Evolutionary conservation across 2,888 invertebrate genomes (phyloP).

Genomic region (Thysanoteuthis rhombus): DNA sequence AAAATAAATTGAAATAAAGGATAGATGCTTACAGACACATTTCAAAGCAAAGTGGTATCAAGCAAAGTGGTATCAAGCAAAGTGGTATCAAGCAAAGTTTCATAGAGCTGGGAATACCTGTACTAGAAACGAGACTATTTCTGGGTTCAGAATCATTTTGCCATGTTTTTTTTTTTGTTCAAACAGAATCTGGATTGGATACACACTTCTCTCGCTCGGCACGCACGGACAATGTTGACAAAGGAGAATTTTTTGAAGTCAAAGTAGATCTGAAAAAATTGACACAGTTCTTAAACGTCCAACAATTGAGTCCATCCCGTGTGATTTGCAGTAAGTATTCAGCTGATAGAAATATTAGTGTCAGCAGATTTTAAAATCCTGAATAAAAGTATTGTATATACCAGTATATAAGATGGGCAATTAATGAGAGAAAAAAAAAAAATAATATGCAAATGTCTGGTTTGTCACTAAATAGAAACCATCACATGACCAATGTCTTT

Average conservation of each 20-base stretch:
- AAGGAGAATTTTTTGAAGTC: slow-evolving; percentile 59
- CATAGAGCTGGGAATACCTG: too few relatives aligned
- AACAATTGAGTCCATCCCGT: slow-evolving; percentile 79
- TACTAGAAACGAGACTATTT: neutral
- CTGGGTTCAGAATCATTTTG: neutral
- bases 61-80: too few relatives aligned
- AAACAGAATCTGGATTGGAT: neutral
- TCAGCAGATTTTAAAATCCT: neutral
- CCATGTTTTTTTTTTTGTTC: neutral
- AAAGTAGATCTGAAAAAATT: slow-evolving; percentile 82
- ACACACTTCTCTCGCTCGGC: neutral
- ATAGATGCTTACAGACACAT: too few relatives aligned
- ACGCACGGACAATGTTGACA: slow-evolving; percentile 36
- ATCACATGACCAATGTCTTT: too few relatives aligned
- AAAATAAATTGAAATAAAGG: too few relatives aligned
- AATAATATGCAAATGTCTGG: too few relatives aligned
- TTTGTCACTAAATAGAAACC: too few relatives aligned
- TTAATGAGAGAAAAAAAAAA: too few relatives aligned
- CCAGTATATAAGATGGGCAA: too few relatives aligned
- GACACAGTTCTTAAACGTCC: slow-evolving; percentile 81
- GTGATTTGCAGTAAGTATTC: slow-evolving; percentile 75
- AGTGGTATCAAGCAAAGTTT: too few relatives aligned
- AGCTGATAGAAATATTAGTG: neutral
- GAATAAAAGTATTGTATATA: too few relatives aligned
- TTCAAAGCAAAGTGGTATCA: too few relatives aligned